These are phyloP conservation scores for Sardina pilchardus DNA, from an alignment of 2,113 vertebrate genomes.

Conservation along the genomic window DNA sequence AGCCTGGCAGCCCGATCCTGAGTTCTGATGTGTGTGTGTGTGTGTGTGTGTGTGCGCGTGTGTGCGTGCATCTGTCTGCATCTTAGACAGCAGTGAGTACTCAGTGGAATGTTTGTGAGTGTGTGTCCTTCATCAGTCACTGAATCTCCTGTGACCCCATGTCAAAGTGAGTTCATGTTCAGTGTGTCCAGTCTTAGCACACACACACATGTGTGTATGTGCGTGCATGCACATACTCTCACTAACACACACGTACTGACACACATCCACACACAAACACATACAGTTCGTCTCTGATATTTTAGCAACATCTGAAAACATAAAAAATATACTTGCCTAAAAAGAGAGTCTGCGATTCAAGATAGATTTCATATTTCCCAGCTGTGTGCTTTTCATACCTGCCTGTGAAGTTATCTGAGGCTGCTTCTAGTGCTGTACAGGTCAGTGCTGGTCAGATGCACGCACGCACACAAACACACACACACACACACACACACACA, in stretches of 20 bases:
- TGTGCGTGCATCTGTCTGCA: slow-evolving; percentile 24
- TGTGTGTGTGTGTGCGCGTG: slow-evolving; percentile 27
- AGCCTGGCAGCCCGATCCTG: slow-evolving; percentile 32
- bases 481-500: no score
- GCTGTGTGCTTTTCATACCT: neutral
- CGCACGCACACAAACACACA: no score
- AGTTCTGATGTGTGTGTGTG: slow-evolving; percentile 17
- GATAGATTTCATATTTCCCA: neutral
- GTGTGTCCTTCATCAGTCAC: neutral
- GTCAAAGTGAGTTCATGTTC: neutral
- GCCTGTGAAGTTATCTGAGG: neutral
- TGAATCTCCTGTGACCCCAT: neutral
- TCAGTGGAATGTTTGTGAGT: neutral
- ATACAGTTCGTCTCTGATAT: no score
- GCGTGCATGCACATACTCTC: no score
- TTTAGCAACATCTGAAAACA: no score
- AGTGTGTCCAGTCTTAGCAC: neutral
- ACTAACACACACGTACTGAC: no score
- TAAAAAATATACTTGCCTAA: no score
- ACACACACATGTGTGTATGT: no score
- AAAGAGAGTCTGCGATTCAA: neutral
- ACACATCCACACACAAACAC: no score
- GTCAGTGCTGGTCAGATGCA: no score
- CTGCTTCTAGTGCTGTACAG: no score
- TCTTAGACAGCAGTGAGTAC: neutral